Evolutionary conservation across 2,797 vertebrate species (phyloP), one percentile per base, ranked within the genome.

Genomic region (Crocidura indochinensis): DNA sequence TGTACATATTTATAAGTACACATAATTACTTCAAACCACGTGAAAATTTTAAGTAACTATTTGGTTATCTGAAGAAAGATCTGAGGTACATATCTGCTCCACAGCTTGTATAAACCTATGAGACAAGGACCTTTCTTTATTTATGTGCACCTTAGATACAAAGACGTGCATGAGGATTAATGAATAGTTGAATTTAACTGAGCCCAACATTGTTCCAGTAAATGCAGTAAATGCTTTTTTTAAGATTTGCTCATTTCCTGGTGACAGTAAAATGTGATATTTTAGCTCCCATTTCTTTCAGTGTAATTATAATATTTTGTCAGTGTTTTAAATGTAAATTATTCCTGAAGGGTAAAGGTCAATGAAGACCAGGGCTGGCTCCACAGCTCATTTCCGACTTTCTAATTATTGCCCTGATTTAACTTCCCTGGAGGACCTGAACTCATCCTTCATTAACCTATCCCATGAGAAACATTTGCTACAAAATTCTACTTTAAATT

Each of bases 1-100:
- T 27, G 2, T 47, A 12, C 1, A 47, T n/a, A 27, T 5, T 6
- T 51, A 7, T 12, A 15, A 56, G 4, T 47, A 6, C 47, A 44
- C 68, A 6, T 81, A 15, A 82, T 7, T 83, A 27, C 44, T 60
- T 79, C 24, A 84, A 88, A 87, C 44, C 60, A 73, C 83, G 72
- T 91, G 6, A 19, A 67, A 5, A 88, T 90, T 85, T 65, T 38
- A 91, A 91, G 8, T 20, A 79, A 22, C 46, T 80, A 0, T 38
- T 2, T 83, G 11, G 93, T 89, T 83, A 77, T 71, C 81, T 73
- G 27, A 93, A 87, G 56, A 87, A 76, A 82, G 12, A 27, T 78
- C 14, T 71, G 47, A 72, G 10, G 6, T 81, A 56, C 19, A 31
- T 82, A 8, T 17, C 5, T 46, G 26, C 47, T 64, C 10, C n/a